Evolutionary conservation across 2,113 vertebrate genomes (phyloP), one percentile per base, ranked within the genome.

Genomic region (Caranx ignobilis): DNA sequence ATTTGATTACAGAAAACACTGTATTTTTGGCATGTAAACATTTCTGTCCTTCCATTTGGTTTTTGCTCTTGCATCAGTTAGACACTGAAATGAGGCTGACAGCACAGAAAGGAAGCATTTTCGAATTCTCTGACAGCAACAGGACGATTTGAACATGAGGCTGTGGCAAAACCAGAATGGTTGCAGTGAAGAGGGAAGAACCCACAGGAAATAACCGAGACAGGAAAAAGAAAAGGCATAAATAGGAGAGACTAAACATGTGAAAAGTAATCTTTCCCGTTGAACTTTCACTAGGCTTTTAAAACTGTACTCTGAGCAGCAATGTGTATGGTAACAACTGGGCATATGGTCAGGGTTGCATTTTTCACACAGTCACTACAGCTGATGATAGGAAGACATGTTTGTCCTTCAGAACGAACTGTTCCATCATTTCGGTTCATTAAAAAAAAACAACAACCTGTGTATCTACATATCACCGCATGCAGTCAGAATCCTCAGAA

Each of bases 11-110:
- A 0, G n/a, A 18, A 69, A 71, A 57, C 13, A 12, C 16, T 45
- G 11, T 70, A 41, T 57, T 70, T 70, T 62, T 59, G 32, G 11
- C 21, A 26, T 52, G 47, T 26, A 59, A 74, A 76, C 52, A 52
- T 37, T 73, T 11, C 26, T 31, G 15, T 60, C 34, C 32, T 60
- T 54, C 70, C 26, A 35, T 3, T 75, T 66, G 21, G 5, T 39
- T n/a, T 60, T 80, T 31, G 31, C 19, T 45, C 13, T 26, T 47
- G 67, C 31, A 18, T 68, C 43, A 52, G 13, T 56, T 11, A 26
- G 15, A 47, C 67, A 32, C 68, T 47, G 35, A 45, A 75, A 63
- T 69, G 32, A 70, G 47, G 64, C 31, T 59, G 31, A 81, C 45
- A 41, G 64, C 54, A 77, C 41, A 74, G 61, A 12, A 75, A 43